Evolutionary conservation across 2,113 vertebrate species (phyloP).

Genomic region (Gila orcuttii): DNA sequence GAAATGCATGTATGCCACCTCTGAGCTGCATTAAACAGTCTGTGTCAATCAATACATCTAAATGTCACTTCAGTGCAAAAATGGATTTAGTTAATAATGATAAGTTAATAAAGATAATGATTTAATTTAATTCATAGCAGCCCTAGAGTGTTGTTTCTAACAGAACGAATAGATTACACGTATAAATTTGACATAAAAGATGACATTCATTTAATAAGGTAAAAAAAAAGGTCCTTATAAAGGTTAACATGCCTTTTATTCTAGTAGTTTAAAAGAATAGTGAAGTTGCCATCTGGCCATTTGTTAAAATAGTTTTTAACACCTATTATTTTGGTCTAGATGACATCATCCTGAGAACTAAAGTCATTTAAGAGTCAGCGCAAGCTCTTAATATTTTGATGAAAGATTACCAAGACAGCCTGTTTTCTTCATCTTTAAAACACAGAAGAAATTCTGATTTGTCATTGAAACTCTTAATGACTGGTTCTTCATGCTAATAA

Average conservation of each 20-base stretch:
- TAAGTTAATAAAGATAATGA: background rate
- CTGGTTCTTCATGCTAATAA: background rate
- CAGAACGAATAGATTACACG: background rate
- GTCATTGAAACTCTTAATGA: background rate
- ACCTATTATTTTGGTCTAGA: background rate
- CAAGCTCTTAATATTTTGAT: background rate
- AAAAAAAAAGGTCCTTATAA: background rate
- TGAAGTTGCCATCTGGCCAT: too few relatives aligned
- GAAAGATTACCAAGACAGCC: background rate
- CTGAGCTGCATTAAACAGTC: background rate
- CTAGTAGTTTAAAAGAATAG: too few relatives aligned
- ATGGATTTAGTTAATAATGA: background rate
- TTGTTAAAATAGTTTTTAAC: background rate
- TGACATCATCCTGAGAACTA: background rate
- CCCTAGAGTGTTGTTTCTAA: background rate
- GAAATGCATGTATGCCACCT: too few relatives aligned
- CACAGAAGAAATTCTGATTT: background rate
- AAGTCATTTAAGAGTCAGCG: background rate
- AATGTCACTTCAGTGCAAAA: background rate
- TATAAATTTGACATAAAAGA: background rate
- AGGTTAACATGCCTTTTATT: background rate
- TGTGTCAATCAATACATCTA: background rate
- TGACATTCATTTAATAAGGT: background rate
- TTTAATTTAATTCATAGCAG: background rate
- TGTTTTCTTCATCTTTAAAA: background rate